Conservation (phyloP, 2,888 invertebrate genomes). For the Nebria brevicollis region DNA sequence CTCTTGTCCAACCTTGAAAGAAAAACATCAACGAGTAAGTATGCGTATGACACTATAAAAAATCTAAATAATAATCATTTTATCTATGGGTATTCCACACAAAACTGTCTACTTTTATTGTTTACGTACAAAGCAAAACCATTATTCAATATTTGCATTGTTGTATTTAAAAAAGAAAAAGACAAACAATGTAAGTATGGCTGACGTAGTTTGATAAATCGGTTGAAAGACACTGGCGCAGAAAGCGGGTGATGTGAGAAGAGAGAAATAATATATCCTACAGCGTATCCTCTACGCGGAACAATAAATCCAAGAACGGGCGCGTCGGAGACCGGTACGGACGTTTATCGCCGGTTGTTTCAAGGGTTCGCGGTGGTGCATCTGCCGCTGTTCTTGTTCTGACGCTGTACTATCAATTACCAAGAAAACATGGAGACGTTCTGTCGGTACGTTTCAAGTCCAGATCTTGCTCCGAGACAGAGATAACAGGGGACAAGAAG, state of each 20-base stretch:
- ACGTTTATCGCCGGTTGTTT: conserved; percentile 22
- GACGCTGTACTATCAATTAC: conserved; percentile 35
- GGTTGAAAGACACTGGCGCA: neutral
- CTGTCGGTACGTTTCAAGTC: conserved; percentile 34
- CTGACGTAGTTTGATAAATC: neutral
- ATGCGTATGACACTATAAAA: neutral
- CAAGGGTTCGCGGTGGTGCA: conserved; percentile 6
- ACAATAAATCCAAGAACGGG: conserved; percentile 28
- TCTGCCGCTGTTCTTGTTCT: conserved; percentile 24
- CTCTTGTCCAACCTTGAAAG: neutral
- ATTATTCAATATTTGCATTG: conserved; percentile 1
- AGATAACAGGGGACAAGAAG: conserved; percentile 4
- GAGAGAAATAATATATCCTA: conserved; percentile 1
- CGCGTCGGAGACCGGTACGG: neutral
- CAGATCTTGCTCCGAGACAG: conserved; percentile 19
- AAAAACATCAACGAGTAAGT: too few species aligned
- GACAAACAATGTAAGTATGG: neutral
- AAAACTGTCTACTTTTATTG: neutral
- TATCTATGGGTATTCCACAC: neutral
- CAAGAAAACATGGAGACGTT: conserved; percentile 25
- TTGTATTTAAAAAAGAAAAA: neutral
- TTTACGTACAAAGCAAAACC: neutral
- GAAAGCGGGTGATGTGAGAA: neutral
- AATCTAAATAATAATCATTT: neutral
- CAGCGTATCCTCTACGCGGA: neutral